Evolutionary conservation across 2,888 invertebrate species (phyloP), one percentile per base, ranked within the genome.

Genomic region (Chironomus tentans): DNA sequence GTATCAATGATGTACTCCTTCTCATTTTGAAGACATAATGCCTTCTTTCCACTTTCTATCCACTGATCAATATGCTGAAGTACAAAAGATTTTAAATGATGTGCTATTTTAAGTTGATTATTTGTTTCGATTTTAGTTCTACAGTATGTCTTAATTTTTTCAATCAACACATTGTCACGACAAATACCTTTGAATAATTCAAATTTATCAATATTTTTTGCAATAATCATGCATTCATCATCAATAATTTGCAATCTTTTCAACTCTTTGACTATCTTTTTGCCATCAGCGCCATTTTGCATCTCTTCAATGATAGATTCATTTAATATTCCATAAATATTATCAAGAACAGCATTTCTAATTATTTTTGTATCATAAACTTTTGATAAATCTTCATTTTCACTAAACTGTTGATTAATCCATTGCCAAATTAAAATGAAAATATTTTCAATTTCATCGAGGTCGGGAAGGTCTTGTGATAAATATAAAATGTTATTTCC

Each of bases 241-340:
- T 50, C 50, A 13, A 50, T 50, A 1, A 50, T 12, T 15, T 15
- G 3, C 4, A 50, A 15, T 1, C 1, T 4, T 13, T 50, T 50
- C 13, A 50, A 10, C 1, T 10, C 1, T 4, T 50, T 5, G 1
- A 50, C 1, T 1, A 50, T 3, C 7, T 6, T 15, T 50, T 3
- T 5, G 4, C 10, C 13, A 4, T 50, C 15, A 50, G 13, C 3
- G 5, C 13, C 5, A 13, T 5, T 1, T 3, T 13, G 1, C 13
- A 83, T 77, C 1, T 80, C 78, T 77, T 82, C 81, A 10, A 84
- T 79, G 46, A 80, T 79, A 56, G 82, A 81, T 75, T 50, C 4
- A 13, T 50, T 12, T 15, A 50, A 13, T 13, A 4, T 15, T 50
- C 50, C 50, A 50, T 50, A 15, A 4, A 50, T 3, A 50, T 50